phyloP scores from a whole-genome alignment of 2,888 invertebrate species.

The Tanytarsus gracilentus region DNA sequence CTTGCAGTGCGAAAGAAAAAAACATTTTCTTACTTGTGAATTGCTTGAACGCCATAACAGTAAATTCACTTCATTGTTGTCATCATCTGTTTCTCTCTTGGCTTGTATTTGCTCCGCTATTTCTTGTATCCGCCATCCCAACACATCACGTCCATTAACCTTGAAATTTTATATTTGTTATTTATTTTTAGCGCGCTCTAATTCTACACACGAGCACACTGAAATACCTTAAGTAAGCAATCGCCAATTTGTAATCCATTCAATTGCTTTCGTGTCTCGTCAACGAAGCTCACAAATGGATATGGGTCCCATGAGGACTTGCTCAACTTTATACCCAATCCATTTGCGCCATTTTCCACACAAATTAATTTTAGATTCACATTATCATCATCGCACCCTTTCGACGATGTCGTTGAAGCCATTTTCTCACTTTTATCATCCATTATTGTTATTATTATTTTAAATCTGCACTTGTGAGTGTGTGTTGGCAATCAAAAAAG shows the following conservation, averaged over 20 bases:
- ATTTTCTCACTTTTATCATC: not conserved
- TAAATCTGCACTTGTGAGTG: not conserved
- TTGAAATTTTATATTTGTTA: constrained; percentile 17
- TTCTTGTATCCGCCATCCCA: constrained; percentile 19
- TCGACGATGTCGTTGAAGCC: not conserved
- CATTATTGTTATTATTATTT: not conserved
- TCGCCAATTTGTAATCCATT: constrained; percentile 11
- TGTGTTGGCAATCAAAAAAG: not conserved
- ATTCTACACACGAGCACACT: not conserved
- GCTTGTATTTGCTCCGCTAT: constrained; percentile 17
- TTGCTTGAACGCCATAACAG: constrained; percentile 11
- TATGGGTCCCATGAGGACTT: constrained; percentile 17
- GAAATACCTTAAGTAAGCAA: constrained; percentile 3
- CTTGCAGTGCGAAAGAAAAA: too few species aligned
- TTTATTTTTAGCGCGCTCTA: not conserved
- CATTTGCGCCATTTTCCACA: not conserved
- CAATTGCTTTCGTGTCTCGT: not conserved
- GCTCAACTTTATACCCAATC: not conserved
- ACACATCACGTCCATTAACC: constrained; percentile 17
- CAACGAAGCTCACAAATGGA: constrained; percentile 4
- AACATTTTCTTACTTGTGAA: constrained; percentile 9
- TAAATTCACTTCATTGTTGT: constrained; percentile 19
- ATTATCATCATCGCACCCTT: not conserved
- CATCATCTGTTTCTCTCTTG: constrained; percentile 6
- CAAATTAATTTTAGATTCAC: constrained; percentile 17